A percentile compares a stretch with the other conserved stretches of the same genome.
Evolutionary conservation across 2,113 vertebrate species (phyloP).

Genomic region (Marcusenius ussheri): DNA sequence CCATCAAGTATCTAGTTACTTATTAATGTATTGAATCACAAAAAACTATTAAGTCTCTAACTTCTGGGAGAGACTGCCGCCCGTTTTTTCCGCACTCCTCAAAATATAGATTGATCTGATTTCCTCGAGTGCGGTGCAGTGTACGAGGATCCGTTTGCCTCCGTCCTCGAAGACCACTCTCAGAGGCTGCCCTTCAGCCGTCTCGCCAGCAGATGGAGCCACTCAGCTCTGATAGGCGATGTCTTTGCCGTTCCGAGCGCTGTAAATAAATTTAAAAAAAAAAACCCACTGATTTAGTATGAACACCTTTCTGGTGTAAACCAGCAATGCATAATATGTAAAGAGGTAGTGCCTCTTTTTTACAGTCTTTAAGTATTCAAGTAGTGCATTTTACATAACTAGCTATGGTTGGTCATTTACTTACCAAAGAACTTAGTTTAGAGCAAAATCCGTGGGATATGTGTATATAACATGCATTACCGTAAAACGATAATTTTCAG

Average conservation of each 20-base stretch:
- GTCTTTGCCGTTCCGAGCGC: neutral
- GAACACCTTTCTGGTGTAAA: neutral
- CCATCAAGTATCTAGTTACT: neutral
- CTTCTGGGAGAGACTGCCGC: neutral
- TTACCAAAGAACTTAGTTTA: neutral
- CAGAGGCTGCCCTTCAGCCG: neutral
- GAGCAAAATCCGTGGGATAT: neutral
- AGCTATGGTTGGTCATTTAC: neutral
- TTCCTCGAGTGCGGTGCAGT: neutral
- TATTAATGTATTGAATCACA: neutral
- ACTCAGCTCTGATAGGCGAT: conserved; percentile 24
- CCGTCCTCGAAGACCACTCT: neutral
- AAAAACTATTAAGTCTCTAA: neutral
- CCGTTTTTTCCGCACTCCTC: neutral
- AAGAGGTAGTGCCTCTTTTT: neutral
- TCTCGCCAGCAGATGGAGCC: conserved; percentile 50
- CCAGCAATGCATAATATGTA: neutral
- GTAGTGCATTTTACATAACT: neutral
- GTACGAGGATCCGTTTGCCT: neutral
- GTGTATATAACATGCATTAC: neutral
- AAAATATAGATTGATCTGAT: neutral
- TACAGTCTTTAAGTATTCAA: neutral
- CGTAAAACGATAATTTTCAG: neutral
- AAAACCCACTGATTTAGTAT: neutral
- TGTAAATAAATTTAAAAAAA: neutral